phyloP scores from a whole-genome alignment of 2,888 invertebrate genomes.

The Orthosia gracilis region DNA sequence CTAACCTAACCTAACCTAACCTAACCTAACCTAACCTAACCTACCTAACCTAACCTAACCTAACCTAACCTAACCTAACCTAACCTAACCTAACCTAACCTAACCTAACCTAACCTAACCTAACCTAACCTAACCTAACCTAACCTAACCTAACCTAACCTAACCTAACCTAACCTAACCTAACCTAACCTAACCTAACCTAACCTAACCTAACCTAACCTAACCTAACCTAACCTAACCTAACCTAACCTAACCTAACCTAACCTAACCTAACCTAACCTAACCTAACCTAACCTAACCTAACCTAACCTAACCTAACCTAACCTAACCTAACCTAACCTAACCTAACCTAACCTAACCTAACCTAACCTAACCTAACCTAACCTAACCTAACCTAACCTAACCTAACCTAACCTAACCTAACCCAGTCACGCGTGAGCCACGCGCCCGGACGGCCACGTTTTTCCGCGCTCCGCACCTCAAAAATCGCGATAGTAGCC shows the following conservation, averaged over 20 bases:
- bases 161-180: conserved; percentile 48
- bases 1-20: conserved; percentile 36
- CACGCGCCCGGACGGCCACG: too few species aligned
- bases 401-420: conserved; percentile 13
- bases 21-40: conserved; percentile 57
- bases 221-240: conserved; percentile 39
- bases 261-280: conserved; percentile 20
- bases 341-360: conserved; percentile 51
- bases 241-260: conserved; percentile 45
- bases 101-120: conserved; percentile 58
- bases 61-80: conserved; percentile 57
- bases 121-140: conserved; percentile 40
- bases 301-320: conserved; percentile 58
- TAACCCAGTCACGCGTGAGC: too few species aligned
- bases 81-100: conserved; percentile 58
- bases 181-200: conserved; percentile 38
- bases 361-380: conserved; percentile 59
- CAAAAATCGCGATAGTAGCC: too few species aligned
- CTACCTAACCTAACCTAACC: too few species aligned
- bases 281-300: conserved; percentile 22
- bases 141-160: conserved; percentile 58
- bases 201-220: conserved; percentile 25
- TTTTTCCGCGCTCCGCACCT: too few species aligned
- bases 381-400: conserved; percentile 48
- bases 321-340: conserved; percentile 52